Evolutionary conservation across 2,113 vertebrate genomes (phyloP), one percentile per base, ranked within the genome.

Genomic region (Stigmatopora nigra): DNA sequence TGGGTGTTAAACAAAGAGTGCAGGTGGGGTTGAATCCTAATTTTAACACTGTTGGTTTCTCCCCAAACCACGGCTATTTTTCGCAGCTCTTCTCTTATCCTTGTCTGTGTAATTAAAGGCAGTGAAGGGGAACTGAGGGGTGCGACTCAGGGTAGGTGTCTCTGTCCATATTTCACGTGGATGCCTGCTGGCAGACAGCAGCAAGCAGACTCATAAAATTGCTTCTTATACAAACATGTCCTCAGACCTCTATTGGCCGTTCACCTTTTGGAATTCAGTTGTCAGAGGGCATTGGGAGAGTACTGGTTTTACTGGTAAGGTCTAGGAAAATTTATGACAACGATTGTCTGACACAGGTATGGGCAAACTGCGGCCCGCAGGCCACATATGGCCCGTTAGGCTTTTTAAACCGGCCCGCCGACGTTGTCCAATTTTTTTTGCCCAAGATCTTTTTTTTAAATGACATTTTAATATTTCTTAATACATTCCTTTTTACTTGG

Each of bases 81-180:
- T 71, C 56, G 63, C 73, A 71, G 61, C 76, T 72, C 44, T 80
- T 82, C 73, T 52, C 84, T 85, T 88, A 84, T 85, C 86, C 73
- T 72, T 79, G 73, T 68, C 76, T 84, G 79, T 87, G 85, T 89
- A 87, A 89, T 88, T 89, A 87, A 88, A 88, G 41, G 69, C 84
- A 85, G 82, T 80, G 82, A 76, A 78, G 87, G 75, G 81, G 82
- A 89, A 86, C 86, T 51, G 80, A 73, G 76, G 70, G 75, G 74
- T 48, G 64, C 67, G 69, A 51, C 70, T 78, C 63, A 41, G 63
- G 67, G 63, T 77, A 61, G 70, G 68, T 80, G 82, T 31, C 25
- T 31, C 25, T 31, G 25, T 81, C 76, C 72, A 73, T 82, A 72
- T 82, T 78, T 85, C 75, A 79, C 63, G 60, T n/a, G 16, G 64